phyloP scores from a whole-genome alignment of 2,113 vertebrate species.

The Paracanthobrama guichenoti region DNA sequence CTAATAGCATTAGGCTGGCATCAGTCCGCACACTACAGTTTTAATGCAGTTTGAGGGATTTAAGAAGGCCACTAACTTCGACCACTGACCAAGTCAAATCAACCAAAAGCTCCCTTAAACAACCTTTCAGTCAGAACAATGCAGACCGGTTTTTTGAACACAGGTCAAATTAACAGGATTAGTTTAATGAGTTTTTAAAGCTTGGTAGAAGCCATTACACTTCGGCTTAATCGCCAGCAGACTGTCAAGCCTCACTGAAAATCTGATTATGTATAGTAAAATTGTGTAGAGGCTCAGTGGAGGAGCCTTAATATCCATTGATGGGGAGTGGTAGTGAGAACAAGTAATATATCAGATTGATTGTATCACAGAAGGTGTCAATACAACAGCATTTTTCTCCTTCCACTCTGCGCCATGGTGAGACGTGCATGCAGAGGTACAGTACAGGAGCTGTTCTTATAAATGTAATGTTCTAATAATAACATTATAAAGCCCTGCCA shows the following conservation, averaged over 20 bases:
- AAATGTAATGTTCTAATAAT: constrained; percentile 27
- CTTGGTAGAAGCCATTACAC: constrained; percentile 48
- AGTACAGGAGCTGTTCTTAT: not conserved
- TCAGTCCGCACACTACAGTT: constrained; percentile 21
- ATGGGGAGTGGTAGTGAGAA: constrained; percentile 50
- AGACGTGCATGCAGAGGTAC: not conserved
- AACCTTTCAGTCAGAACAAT: constrained; percentile 34
- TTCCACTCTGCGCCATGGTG: constrained; percentile 8
- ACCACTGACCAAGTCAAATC: constrained; percentile 32
- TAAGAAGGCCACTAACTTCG: constrained; percentile 22
- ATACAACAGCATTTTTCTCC: constrained; percentile 43
- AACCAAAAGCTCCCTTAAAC: constrained; percentile 26
- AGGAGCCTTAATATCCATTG: constrained; percentile 54
- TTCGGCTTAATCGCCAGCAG: constrained; percentile 51
- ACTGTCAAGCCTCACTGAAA: constrained; percentile 44
- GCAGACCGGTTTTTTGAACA: constrained; percentile 32
- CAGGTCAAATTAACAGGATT: constrained; percentile 50
- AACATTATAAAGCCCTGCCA: constrained; percentile 12
- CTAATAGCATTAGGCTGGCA: constrained; percentile 54
- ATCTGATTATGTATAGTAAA: constrained; percentile 59
- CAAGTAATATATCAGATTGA: constrained; percentile 49
- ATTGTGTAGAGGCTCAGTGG: constrained; percentile 51
- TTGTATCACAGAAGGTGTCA: constrained; percentile 53
- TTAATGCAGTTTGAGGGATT: constrained; percentile 52
- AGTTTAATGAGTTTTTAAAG: constrained; percentile 49